Evolutionary conservation across 2,888 invertebrate species (phyloP).

Genomic region (Helobdella robusta): DNA sequence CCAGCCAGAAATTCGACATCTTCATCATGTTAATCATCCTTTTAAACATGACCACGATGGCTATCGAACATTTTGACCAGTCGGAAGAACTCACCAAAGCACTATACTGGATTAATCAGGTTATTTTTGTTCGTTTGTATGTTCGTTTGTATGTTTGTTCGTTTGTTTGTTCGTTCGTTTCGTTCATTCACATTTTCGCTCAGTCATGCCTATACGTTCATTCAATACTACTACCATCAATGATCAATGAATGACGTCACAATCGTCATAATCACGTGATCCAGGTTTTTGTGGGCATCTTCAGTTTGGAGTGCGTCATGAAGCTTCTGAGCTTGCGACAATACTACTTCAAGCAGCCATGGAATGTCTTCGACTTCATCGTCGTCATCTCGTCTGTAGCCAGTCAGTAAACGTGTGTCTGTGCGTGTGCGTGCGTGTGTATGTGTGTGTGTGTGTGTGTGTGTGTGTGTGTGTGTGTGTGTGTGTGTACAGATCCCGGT

Average conservation of each 20-base stretch:
- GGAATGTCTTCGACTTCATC: conserved; percentile 98
- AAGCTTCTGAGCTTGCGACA: conserved; percentile 94
- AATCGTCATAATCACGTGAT: no score
- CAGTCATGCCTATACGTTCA: no score
- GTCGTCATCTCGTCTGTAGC: conserved; percentile 96
- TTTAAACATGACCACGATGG: conserved; percentile 96
- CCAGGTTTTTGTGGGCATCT: conserved; percentile 96
- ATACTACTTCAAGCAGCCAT: conserved; percentile 97
- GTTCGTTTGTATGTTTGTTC: no score
- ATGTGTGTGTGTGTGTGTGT: background rate
- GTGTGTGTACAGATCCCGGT: no score
- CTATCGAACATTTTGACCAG: conserved; percentile 89
- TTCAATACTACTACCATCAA: no score
- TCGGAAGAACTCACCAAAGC: conserved; percentile 55
- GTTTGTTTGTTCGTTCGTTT: no score
- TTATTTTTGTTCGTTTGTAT: no score
- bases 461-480: background rate
- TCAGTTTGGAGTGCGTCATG: conserved; percentile 92
- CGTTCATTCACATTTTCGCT: no score
- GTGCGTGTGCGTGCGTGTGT: background rate
- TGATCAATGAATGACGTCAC: no score
- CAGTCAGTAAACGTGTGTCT: conserved; percentile 57
- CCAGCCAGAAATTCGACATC: conserved; percentile 98
- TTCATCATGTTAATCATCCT: conserved; percentile 98
- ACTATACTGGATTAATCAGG: conserved; percentile 83